phyloP scores from a whole-genome alignment of 2,113 vertebrate genomes.

The Pagrus major region DNA sequence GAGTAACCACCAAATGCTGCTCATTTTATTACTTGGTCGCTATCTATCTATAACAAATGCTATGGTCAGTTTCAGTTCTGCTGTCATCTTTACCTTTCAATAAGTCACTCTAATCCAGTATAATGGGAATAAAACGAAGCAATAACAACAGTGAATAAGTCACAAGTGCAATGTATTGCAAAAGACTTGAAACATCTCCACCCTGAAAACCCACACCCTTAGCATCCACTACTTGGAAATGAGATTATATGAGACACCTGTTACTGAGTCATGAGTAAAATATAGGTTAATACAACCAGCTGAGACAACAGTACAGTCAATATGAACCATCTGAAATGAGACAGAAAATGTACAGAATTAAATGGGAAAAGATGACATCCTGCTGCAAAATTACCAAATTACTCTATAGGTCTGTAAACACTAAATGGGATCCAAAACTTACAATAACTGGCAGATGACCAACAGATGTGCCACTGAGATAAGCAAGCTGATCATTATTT shows the following conservation, averaged over 20 bases:
- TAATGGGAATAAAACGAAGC: neutral
- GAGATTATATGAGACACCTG: conserved; percentile 44
- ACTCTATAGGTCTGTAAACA: neutral
- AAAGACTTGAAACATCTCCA: conserved; percentile 28
- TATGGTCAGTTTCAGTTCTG: neutral
- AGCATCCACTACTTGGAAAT: conserved; percentile 54
- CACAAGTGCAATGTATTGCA: conserved; percentile 22
- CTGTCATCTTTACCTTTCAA: neutral
- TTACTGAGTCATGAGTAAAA: conserved; percentile 53
- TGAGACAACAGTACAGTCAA: neutral
- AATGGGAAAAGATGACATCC: neutral
- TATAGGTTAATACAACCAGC: conserved; percentile 24
- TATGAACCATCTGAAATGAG: neutral
- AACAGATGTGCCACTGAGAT: conserved; percentile 36
- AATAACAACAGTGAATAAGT: conserved; percentile 15
- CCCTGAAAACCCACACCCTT: conserved; percentile 13
- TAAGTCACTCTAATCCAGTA: neutral
- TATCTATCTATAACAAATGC: no score
- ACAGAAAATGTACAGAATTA: neutral
- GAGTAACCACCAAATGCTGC: no score
- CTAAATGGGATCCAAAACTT: neutral
- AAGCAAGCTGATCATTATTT: conserved; percentile 48
- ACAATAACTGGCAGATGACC: conserved; percentile 58
- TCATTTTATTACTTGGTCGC: no score
- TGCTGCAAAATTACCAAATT: neutral